Conservation (phyloP, 2,797 vertebrate species). For the Lacerta viridis region DNA sequence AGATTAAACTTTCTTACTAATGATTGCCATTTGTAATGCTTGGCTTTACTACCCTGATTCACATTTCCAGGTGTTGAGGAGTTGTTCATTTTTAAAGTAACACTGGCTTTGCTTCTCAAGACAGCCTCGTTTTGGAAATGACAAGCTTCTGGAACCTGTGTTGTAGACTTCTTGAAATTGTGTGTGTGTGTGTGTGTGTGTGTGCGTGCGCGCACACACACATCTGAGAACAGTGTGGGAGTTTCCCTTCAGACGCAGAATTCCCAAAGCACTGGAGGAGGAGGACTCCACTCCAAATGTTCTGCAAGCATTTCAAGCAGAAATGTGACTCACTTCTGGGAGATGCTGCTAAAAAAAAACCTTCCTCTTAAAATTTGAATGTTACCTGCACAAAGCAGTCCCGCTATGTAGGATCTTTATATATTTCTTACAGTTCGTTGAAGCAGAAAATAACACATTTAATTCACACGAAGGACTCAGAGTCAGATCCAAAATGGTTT, state of each 20-base stretch:
- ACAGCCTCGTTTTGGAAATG: not conserved
- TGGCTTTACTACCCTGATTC: slow-evolving; percentile 40
- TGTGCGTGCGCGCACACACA: too few relatives aligned
- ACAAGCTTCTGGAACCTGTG: not conserved
- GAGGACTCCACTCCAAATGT: not conserved
- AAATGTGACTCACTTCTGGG: not conserved
- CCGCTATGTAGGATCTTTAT: not conserved
- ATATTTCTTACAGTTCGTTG: rapidly evolving
- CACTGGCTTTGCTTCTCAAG: not conserved
- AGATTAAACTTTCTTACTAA: slow-evolving; percentile 73
- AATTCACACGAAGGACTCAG: slow-evolving; percentile 17
- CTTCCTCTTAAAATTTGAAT: slow-evolving; percentile 23
- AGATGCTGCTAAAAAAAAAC: slow-evolving; percentile 21
- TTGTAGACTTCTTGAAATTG: not conserved
- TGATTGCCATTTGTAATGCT: not conserved
- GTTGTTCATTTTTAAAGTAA: not conserved
- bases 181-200: not conserved
- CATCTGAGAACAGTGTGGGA: slow-evolving; percentile 1
- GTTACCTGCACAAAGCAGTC: slow-evolving; percentile 22
- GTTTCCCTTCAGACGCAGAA: slow-evolving; percentile 22
- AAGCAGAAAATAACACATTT: slow-evolving; percentile 17
- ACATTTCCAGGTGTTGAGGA: not conserved
- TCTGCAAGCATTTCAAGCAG: rapidly evolving
- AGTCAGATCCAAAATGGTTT: not conserved
- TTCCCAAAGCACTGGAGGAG: not conserved